A percentile compares a stretch with the other conserved stretches of the same genome.
These are phyloP conservation scores for Thaleichthys pacificus DNA, from an alignment of 2,797 vertebrate species.

Conservation along the genomic window DNA sequence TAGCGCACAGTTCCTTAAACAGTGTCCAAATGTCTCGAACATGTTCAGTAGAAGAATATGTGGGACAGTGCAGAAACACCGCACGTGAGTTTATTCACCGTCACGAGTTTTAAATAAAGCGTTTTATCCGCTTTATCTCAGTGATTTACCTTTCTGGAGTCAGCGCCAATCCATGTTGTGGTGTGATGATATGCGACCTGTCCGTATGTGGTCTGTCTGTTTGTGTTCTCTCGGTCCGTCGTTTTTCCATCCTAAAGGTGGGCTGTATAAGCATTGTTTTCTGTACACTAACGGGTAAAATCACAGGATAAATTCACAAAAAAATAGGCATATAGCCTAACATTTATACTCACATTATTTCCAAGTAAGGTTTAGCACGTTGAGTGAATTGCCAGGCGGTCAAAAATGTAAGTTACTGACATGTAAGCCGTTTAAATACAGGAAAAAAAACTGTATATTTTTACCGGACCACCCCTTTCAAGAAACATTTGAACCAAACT, in stretches of 20 bases:
- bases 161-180: constrained; percentile 51
- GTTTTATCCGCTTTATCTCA: neutral
- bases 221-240: neutral
- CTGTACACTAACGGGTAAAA: neutral
- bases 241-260: neutral
- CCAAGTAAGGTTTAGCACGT: no score
- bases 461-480: neutral
- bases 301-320: neutral
- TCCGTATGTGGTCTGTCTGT: neutral
- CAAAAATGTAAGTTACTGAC: no score
- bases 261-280: neutral
- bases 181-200: constrained; percentile 21
- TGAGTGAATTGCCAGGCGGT: no score
- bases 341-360: no score
- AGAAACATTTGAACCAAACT: neutral
- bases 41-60: no score
- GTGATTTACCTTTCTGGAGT: constrained; percentile 31
- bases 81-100: no score
- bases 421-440: neutral
- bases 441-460: neutral
- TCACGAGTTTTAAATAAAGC: no score
- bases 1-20: no score
- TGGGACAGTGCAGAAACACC: no score
- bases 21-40: no score
- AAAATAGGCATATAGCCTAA: no score